Conservation (phyloP, 2,113 vertebrate genomes). For the Struthidea cinerea region DNA sequence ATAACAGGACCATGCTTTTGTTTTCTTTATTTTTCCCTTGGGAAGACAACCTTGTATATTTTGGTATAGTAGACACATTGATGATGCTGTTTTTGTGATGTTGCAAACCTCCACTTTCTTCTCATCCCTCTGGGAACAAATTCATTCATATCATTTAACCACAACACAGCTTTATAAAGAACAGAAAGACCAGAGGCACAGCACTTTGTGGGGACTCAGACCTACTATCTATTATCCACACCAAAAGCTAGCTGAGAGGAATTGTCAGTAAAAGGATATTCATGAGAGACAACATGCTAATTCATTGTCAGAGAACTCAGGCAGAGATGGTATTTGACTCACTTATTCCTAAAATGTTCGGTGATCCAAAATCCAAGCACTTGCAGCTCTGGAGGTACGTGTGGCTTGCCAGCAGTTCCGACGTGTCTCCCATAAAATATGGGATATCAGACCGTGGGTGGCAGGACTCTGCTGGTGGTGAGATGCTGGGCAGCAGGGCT, state of each 20-base stretch:
- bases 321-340: not conserved
- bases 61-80: not conserved
- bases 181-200: not conserved
- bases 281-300: not conserved
- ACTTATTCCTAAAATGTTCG: not conserved
- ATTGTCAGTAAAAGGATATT: not conserved
- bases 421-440: not conserved
- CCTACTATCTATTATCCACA: not conserved
- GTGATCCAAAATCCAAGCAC: not conserved
- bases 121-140: not conserved
- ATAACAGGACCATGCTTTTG: conserved; percentile 13
- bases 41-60: conserved; percentile 51
- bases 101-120: conserved; percentile 34
- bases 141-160: not conserved
- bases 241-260: not conserved
- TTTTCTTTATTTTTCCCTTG: conserved; percentile 59
- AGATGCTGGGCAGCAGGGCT: not conserved
- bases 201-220: not conserved
- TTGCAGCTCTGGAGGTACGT: not conserved
- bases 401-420: not conserved
- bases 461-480: not conserved
- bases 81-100: not conserved
- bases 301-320: not conserved
- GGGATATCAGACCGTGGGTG: not conserved
- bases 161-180: not conserved